A percentile compares a stretch with the other conserved stretches of the same genome.
phyloP scores from a whole-genome alignment of 2,797 vertebrate species.

The Cyclopterus lumpus region DNA sequence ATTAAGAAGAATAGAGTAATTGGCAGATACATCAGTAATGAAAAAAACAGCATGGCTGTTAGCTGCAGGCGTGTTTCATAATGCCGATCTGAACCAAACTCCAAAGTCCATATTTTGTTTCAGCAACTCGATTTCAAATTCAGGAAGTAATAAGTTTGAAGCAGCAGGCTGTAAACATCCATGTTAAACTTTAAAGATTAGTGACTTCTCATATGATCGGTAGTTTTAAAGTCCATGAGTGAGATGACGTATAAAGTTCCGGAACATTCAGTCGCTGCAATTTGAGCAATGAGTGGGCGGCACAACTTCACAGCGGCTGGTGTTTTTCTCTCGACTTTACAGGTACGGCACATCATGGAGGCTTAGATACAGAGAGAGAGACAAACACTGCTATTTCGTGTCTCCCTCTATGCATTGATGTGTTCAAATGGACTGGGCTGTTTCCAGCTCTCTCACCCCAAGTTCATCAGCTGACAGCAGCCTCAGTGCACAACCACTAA shows the following conservation, averaged over 20 bases:
- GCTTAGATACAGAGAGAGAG: neutral
- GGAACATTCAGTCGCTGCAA: slow-evolving; percentile 21
- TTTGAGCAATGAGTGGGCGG: slow-evolving; percentile 10
- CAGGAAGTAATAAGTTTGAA: neutral
- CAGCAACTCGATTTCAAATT: neutral
- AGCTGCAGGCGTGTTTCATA: neutral
- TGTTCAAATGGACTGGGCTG: slow-evolving; percentile 55
- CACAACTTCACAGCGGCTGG: neutral
- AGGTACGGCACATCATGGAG: slow-evolving; percentile 26
- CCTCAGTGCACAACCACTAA: slow-evolving; percentile 52
- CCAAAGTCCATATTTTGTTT: slow-evolving; percentile 7
- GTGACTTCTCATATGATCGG: slow-evolving; percentile 17
- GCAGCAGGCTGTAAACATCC: slow-evolving; percentile 38
- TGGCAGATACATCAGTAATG: neutral
- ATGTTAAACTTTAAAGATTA: slow-evolving; percentile 47
- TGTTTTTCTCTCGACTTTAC: slow-evolving; percentile 23
- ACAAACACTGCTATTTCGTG: slow-evolving; percentile 28
- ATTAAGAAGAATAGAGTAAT: neutral
- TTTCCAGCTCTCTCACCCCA: slow-evolving; percentile 61
- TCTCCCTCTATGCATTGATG: slow-evolving; percentile 48
- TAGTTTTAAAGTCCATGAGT: slow-evolving; percentile 57
- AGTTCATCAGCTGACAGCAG: slow-evolving; percentile 60
- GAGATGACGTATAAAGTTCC: slow-evolving; percentile 28
- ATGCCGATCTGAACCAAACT: slow-evolving; percentile 12
- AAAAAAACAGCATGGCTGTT: neutral